Base-by-base conservation (phyloP, 2,797 vertebrate genomes). In the Sebastes taczanowskii region DNA sequence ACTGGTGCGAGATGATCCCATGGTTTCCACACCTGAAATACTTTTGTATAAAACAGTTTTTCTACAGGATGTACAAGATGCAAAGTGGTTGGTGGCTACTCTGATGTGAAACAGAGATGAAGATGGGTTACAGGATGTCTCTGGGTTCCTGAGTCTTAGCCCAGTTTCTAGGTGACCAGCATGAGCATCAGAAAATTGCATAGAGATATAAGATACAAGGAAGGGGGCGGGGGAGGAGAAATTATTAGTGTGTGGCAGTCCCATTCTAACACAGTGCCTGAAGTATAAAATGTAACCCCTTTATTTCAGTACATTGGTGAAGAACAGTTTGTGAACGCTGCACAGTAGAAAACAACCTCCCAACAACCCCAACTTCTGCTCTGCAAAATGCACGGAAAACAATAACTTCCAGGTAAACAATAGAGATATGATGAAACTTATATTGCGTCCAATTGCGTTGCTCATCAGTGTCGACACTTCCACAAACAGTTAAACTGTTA, bases 151-250 rank as follows among this genome's bases (percentile, higher is more conserved):
- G 94, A 95, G 93, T 91, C 89, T 86, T 69, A 80, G 93, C 91
- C 92, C 94, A 92, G 91, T 89, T 91, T 85, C 80, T 90, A 80
- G 63, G 86, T 85, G 88, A 90, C 85, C 83, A 90, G 92, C 82
- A 73, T 83, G 91, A 94, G 77, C 74, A 77, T 91, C 92, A 91
- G 81, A 93, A 89, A 91, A 92, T 96, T 96, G 96, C 96, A 96
- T 96, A 96, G 95, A 94, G 89, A 91, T 92, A 90, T 81, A 90
- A 91, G 74, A 87, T 63, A 86, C 25, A 66, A 32, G 71, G 80
- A 70, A 58, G 25, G 62, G 27, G 72, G 59, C 42, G 67, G 80
- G 71, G 52, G 56, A 23, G 72, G 63, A 49, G 3, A 65, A 81
- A 73, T 61, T 23, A 78, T 69, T 81, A 89, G 83, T 74, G 74